Evolutionary conservation across 2,113 vertebrate species (phyloP).

Genomic region (Arvicanthis niloticus): DNA sequence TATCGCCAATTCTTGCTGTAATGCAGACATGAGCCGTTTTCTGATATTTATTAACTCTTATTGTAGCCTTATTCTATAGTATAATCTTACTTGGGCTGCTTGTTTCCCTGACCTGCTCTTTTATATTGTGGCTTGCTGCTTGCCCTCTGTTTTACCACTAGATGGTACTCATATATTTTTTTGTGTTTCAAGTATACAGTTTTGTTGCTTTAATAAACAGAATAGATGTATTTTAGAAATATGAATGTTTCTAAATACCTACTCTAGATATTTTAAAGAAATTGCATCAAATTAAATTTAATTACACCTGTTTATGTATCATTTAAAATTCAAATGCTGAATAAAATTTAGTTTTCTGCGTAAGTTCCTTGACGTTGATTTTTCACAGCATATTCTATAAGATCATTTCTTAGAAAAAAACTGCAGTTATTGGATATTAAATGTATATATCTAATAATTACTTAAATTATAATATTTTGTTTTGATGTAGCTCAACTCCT

Average conservation of each 20-base stretch:
- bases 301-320: background rate
- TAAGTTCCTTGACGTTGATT: background rate
- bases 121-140: background rate
- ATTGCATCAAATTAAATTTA: background rate
- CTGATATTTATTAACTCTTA: background rate
- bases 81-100: background rate
- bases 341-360: background rate
- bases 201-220: conserved; percentile 11
- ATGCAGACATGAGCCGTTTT: background rate
- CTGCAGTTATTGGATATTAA: background rate
- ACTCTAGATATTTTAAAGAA: background rate
- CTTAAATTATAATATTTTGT: background rate
- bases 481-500: background rate
- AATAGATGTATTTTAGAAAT: conserved; percentile 22
- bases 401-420: background rate
- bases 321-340: background rate
- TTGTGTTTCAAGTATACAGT: conserved; percentile 37
- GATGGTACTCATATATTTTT: conserved; percentile 81
- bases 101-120: background rate
- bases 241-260: conserved; percentile 22
- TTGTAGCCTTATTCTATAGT: background rate
- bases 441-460: background rate
- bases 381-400: background rate
- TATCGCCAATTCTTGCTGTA: rapidly evolving
- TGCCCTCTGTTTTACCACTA: conserved; percentile 74